Evolutionary conservation across 2,797 vertebrate genomes (phyloP), one percentile per base, ranked within the genome.

Genomic region (Enteromius afrohamiltoni): DNA sequence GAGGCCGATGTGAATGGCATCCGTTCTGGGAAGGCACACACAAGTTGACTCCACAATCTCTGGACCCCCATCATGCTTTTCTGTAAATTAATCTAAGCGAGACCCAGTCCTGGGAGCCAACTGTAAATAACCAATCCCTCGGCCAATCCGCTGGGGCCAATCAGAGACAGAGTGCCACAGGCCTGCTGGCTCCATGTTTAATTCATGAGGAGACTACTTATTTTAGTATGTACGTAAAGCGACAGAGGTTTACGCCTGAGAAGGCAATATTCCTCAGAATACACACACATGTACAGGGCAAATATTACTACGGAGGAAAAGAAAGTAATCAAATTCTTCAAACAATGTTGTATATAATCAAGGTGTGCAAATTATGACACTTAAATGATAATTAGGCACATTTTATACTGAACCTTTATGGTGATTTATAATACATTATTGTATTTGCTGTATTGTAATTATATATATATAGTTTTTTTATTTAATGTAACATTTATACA

Each of bases 11-110:
- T 86, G 84, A 86, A 86, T 88, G 73, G 53, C 73, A 77, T 58
- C 74, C 51, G 62, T 84, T 85, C 77, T 85, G 76, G 82, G 85
- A 88, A 84, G 84, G 51, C 68, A 83, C 29, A 70, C 76, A 84
- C 77, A 77, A 78, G 53, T 83, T 74, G 80, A 86, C 67, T 85
- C 55, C 13, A 45, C 53, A 76, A 42, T 85, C 60, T 77, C 19
- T 67, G 64, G 77, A 87, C 64, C 79, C 84, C 87, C 55, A 55
- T 73, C 67, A 75, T 42, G 79, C 40, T 10, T 60, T 82, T 67
- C 87, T 84, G 45, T 1, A 3, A 23, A 74, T 70, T 26, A 77
- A 77, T 70, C 53, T 75, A 58, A 80, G 83, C 80, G 64, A 83
- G 16, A 67, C 65, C 2, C 17, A 8, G 11, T 83, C 58, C 79